A percentile compares a stretch with the other conserved stretches of the same genome.
Conservation (phyloP, 2,113 vertebrate genomes). For the Gulo gulo region DNA sequence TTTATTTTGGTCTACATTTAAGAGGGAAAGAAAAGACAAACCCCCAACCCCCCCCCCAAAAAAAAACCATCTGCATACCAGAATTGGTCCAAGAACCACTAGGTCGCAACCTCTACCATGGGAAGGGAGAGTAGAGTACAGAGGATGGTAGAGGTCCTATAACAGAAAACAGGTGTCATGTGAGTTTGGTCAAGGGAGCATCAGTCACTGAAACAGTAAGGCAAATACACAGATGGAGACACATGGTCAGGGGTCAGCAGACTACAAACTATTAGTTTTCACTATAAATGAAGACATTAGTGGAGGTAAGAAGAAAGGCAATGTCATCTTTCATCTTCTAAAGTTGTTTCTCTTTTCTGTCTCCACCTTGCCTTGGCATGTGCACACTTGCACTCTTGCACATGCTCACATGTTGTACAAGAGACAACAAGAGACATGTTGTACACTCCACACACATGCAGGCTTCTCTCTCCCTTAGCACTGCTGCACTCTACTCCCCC, state of each 20-base stretch:
- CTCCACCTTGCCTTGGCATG: not conserved
- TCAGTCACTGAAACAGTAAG: not conserved
- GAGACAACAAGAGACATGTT: too few relatives aligned
- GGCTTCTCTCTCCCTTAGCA: accelerated
- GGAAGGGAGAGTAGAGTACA: not conserved
- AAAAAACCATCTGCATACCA: not conserved
- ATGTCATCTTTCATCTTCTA: not conserved
- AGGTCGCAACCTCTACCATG: not conserved
- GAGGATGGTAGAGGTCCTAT: not conserved
- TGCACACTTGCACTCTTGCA: not conserved
- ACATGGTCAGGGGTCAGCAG: not conserved
- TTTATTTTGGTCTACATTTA: conserved; percentile 18
- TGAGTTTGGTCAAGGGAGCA: not conserved
- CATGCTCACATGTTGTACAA: accelerated
- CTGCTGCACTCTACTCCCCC: not conserved
- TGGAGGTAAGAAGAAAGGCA: not conserved
- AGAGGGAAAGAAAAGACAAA: not conserved
- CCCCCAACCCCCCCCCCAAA: not conserved
- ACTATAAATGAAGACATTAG: not conserved
- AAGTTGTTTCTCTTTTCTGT: not conserved
- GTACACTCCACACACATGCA: not conserved
- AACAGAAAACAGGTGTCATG: not conserved
- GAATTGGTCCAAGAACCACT: not conserved
- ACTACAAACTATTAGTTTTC: not conserved
- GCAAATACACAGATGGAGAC: not conserved